These are phyloP conservation scores for Anolis carolinensis DNA, from an alignment of 2,113 vertebrate genomes.

Conservation along the genomic window DNA sequence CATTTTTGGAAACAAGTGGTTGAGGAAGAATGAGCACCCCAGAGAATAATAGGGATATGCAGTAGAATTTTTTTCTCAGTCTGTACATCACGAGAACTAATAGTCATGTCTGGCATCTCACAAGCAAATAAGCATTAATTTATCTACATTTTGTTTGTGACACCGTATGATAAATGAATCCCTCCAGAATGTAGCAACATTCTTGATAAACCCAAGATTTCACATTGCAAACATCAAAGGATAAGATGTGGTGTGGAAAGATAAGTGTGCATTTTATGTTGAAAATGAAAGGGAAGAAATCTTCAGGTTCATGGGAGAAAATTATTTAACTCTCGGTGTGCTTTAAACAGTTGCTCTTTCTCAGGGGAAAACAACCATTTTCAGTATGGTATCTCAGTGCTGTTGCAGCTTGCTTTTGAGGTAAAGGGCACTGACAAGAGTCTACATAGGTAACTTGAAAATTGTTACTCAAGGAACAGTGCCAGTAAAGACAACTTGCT, in stretches of 20 bases:
- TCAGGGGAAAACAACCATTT: background rate
- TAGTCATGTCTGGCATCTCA: background rate
- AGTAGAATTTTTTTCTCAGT: background rate
- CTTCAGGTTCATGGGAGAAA: background rate
- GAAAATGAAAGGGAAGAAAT: background rate
- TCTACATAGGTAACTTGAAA: too few relatives aligned
- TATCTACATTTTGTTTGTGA: background rate
- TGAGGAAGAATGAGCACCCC: too few relatives aligned
- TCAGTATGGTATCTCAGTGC: background rate
- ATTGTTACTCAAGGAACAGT: too few relatives aligned
- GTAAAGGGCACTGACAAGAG: too few relatives aligned
- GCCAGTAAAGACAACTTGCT: too few relatives aligned
- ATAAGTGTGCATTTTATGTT: background rate
- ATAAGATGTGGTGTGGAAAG: background rate
- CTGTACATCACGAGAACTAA: background rate
- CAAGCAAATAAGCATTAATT: background rate
- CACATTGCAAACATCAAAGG: background rate
- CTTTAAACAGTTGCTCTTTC: background rate
- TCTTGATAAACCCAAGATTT: background rate
- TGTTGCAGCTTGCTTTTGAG: background rate
- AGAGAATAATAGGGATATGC: too few relatives aligned
- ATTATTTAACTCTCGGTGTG: background rate
- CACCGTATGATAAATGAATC: background rate
- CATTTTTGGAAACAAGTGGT: too few relatives aligned
- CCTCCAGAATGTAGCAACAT: background rate